Conservation (phyloP, 2,113 vertebrate genomes). For the Dermatemys mawii region DNA sequence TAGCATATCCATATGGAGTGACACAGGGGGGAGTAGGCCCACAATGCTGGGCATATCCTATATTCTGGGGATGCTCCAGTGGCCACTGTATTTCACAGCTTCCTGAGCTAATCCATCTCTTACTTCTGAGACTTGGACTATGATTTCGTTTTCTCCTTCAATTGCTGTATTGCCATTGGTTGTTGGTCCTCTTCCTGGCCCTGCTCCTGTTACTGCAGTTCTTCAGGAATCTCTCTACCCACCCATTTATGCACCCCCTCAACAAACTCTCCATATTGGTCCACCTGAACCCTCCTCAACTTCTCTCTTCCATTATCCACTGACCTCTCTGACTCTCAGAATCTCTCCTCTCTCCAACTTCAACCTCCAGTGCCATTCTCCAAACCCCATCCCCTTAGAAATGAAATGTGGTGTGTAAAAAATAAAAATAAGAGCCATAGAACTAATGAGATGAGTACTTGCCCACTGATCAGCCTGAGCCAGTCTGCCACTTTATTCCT, state of each 20-base stretch:
- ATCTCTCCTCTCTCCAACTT: neutral
- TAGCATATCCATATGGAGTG: neutral
- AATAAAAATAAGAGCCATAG: neutral
- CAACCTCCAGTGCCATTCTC: neutral
- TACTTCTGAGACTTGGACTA: neutral
- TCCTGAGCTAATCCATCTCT: neutral
- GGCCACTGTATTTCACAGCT: neutral
- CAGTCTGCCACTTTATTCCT: neutral
- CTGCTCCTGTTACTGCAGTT: accelerated
- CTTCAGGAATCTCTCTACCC: accelerated
- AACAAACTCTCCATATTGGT: neutral
- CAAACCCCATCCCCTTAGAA: neutral
- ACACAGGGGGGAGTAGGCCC: neutral
- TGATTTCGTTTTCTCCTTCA: neutral
- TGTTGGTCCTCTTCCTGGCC: accelerated
- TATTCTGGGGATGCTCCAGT: neutral
- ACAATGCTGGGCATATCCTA: too few species aligned
- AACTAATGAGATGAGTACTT: neutral
- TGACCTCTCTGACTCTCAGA: accelerated
- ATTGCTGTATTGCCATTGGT: neutral
- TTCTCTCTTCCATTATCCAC: neutral
- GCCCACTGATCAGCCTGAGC: neutral
- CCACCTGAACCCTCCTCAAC: neutral
- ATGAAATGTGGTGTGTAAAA: too few species aligned
- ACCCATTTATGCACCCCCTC: neutral